Base-by-base conservation (phyloP, 2,888 invertebrate species). In the Dendrolimus houi region DNA sequence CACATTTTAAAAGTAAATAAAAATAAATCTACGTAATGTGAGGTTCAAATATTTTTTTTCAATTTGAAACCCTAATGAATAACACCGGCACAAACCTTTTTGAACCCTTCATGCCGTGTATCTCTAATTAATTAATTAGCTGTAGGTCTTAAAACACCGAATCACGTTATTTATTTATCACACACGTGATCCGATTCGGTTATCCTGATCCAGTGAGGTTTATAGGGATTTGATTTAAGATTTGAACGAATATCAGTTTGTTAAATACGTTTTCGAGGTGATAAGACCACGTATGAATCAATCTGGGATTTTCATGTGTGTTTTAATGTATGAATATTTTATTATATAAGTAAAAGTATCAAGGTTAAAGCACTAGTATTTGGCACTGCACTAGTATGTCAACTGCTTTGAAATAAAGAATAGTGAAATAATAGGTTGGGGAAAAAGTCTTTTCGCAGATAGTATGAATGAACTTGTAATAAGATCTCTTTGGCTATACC, bases 121-220 rank as follows among this genome's bases (percentile, higher is more conserved):
- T 52, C 41, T 53, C 41, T 56, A 56, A 56, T 56, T 56, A 56
- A 56, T 56, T 52, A 56, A 56, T 56, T 53, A 56, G 53, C 53
- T 14, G 56, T 56, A 55, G 40, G 55, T 52, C 13, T 52, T 52
- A 56, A 56, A 56, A 56, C 53, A 56, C 53, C 56, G 17, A 56
- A 53, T 53, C 56, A 14, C 53, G 53, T 56, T 56, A 56, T 52
- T 52, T 56, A 56, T 56, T 56, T 56, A 56, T 52, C 56, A 56
- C 53, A 56, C 56, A 56, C 56, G 56, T 13, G 52, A 53, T 53
- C 56, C 41, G 56, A 52, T 56, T 13, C 41, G 41, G 56, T 53
- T 56, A 53, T 41, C 41, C 52, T 52, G 55, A 52, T 56, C 41
- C 55, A 41, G 52, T 56, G 53, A 42, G 56, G 53, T 52, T 56